phyloP scores from a whole-genome alignment of 1,140 invertebrate species.

The Teleogryllus occipitalis region DNA sequence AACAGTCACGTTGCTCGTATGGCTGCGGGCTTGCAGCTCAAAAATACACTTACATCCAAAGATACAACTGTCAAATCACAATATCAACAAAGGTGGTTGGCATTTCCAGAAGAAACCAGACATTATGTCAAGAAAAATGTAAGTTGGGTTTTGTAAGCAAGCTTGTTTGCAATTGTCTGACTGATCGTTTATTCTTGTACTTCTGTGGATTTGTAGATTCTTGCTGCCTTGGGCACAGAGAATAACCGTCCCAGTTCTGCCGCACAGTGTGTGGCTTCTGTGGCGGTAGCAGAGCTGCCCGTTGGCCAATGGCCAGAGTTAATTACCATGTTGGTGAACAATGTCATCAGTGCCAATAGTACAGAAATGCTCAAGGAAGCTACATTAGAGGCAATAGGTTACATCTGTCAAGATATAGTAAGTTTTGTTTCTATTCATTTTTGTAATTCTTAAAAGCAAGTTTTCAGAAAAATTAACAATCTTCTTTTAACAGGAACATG shows the following conservation, averaged over 20 bases:
- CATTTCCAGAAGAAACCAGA: slow-evolving; percentile 77
- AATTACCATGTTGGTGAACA: slow-evolving; percentile 75
- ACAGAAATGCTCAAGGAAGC: slow-evolving; percentile 94
- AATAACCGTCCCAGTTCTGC: slow-evolving; percentile 89
- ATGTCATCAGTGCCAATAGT: slow-evolving; percentile 78
- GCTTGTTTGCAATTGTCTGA: not conserved
- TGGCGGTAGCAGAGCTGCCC: slow-evolving; percentile 92
- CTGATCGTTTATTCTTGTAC: too few relatives aligned
- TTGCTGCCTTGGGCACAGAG: slow-evolving; percentile 91
- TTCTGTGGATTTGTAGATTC: slow-evolving; percentile 51
- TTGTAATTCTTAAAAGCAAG: not conserved
- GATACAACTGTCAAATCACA: slow-evolving; percentile 70
- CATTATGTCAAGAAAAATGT: slow-evolving; percentile 94
- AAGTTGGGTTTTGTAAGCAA: slow-evolving; percentile 23
- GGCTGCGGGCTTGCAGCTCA: slow-evolving; percentile 96
- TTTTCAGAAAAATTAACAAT: too few relatives aligned
- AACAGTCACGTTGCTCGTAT: slow-evolving; percentile 90
- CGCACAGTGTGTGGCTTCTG: slow-evolving; percentile 97
- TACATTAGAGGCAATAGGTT: slow-evolving; percentile 93
- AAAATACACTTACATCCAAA: slow-evolving; percentile 97
- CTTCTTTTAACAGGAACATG: slow-evolving; percentile 56
- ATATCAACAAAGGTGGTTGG: slow-evolving; percentile 88
- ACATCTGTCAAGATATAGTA: slow-evolving; percentile 72
- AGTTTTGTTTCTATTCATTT: slow-evolving; percentile 29
- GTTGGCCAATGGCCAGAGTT: slow-evolving; percentile 76